Base-by-base conservation (phyloP, 37 sponge, comb jelly and placozoan genomes). In the Axinella damicornis region DNA sequence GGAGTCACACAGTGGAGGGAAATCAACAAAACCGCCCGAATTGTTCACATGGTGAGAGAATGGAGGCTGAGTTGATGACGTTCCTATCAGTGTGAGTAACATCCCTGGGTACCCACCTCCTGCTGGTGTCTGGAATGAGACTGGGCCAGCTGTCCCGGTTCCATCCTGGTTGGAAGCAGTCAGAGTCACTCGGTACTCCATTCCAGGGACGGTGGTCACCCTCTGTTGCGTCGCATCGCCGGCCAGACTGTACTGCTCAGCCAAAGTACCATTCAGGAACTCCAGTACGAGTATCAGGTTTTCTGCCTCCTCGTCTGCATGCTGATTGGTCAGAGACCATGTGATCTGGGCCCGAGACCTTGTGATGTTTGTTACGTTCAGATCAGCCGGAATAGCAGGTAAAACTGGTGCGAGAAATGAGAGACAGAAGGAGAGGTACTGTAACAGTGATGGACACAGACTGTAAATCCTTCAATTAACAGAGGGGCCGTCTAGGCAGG, bases 281-380 rank as follows among this genome's bases (percentile, higher is more conserved):
- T 5, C 4, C 5, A 61, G 12, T 27, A 11, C 5, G 62, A 61
- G 62, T 22, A 11, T 61, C 25, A 61, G 62, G n/a, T 2, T 14
- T 5, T 61, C 62, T 22, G 62, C 62, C 20, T 35, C 34, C 19
- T 25, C 69, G 69, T 67, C 69, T 67, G 69, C 33, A 19, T 25
- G n/a, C 34, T 30, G 33, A 67, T 67, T 9, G 36, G 69, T 67
- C 69, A 67, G 69, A 67, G 69, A 33, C 69, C 69, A 67, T 33
- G 34, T 67, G 69, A 67, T 31, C 4, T 31, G 30, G 35, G 31
- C 69, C 19, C 31, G 69, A 12, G 69, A 30, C 5, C 28, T 35
- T 30, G n/a, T 67, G 14, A 61, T 61, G 62, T 25, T 22, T 22
- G n/a, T 5, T 2, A 67, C 69, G 2, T 2, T 32, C 33, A 67